Percentiles rank a stretch among this genome's conserved stretches.
These are phyloP conservation scores for Urophycis tenuis DNA, from an alignment of 2,797 vertebrate genomes.

Conservation along the genomic window DNA sequence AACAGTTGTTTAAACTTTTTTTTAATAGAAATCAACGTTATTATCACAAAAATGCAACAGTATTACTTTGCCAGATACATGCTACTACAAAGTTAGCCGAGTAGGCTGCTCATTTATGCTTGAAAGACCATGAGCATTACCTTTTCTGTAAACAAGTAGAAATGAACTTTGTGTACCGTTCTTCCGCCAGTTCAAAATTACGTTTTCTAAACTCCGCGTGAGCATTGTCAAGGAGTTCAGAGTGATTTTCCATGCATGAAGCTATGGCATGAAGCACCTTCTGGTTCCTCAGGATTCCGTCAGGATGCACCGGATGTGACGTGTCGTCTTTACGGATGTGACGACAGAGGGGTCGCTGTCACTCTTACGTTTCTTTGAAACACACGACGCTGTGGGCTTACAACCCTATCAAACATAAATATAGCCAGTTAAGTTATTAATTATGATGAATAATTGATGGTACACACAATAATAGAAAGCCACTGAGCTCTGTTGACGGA, in stretches of 20 bases:
- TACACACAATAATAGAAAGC: background rate
- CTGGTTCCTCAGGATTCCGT: constrained; percentile 53
- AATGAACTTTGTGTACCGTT: constrained; percentile 68
- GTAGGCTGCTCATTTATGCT: background rate
- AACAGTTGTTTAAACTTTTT: background rate
- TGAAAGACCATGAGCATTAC: constrained; percentile 36
- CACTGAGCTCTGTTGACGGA: background rate
- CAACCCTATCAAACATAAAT: background rate
- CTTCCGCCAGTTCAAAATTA: constrained; percentile 61
- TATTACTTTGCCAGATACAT: background rate
- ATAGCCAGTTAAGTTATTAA: background rate
- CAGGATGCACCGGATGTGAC: background rate
- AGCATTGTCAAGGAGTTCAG: constrained; percentile 49
- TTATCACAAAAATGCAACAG: background rate
- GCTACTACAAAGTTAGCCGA: background rate
- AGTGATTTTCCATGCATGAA: constrained; percentile 20
- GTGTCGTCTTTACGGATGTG: constrained; percentile 35
- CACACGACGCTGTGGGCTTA: background rate
- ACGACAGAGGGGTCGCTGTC: background rate
- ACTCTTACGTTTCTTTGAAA: background rate
- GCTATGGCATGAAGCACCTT: background rate
- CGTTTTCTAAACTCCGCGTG: constrained; percentile 57
- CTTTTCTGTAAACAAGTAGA: constrained; percentile 55
- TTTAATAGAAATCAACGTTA: background rate
- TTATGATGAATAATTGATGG: background rate